Base-by-base conservation (phyloP, 2,888 invertebrate genomes). In the Ypsolopha scabrella region DNA sequence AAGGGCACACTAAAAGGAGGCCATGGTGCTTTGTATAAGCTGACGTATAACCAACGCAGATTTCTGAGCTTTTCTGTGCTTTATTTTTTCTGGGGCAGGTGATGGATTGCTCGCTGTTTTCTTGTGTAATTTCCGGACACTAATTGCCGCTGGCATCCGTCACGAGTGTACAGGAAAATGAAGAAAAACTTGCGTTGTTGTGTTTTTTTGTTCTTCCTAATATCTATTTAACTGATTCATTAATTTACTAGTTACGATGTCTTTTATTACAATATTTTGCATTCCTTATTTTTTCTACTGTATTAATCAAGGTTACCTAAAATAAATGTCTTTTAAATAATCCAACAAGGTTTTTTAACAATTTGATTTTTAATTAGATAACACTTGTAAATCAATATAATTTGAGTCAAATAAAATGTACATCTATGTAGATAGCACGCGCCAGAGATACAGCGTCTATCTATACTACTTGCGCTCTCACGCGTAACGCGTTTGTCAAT, bases 111-210 rank as follows among this genome's bases (percentile, higher is more conserved):
- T 65, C 62, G 63, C 72, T 77, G 75, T 81, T 82, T 81, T 81
- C 82, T 82, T 79, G 73, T 74, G 82, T 81, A 83, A 82, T 85
- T 81, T 83, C 82, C 83, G 80, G 75, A 72, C 80, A 71, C 82
- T 85, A 83, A 83, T 85, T 85, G 80, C 80, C 64, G 60, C 63
- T 64, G 71, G 80, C 79, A 80, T 81, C 82, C 80, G 81, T 83
- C 82, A 81, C 70, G 73, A 11, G 34, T 60, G 58, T 59, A 55
- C 63, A 54, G 63, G 68, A 61, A 68, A 75, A 74, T 67, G 68
- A 73, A 72, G 70, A 74, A 78, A 79, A 75, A 69, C 58, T 60
- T 58, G 55, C 55, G 62, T 56, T 69, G 2, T 39, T 47, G 48
- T 52, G 57, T 51, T 54, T 56, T 56, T 55, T 46, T 45, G 55